Conservation (phyloP, 2,113 vertebrate genomes). For the Donacobius atricapilla region DNA sequence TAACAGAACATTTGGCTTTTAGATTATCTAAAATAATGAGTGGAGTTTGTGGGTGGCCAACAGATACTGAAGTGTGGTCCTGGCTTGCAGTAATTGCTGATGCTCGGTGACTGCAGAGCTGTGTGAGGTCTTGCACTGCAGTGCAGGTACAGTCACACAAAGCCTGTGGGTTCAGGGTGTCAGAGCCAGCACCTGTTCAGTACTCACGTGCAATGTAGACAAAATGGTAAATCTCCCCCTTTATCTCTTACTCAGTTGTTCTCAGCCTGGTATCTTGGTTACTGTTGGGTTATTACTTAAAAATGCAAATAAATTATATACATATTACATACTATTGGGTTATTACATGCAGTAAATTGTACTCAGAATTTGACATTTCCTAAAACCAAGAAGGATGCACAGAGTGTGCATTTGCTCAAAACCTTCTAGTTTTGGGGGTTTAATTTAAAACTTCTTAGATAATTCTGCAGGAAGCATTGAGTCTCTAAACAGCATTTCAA, state of each 20-base stretch:
- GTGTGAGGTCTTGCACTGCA: neutral
- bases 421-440: neutral
- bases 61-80: neutral
- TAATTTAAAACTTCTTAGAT: neutral
- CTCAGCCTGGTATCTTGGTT: neutral
- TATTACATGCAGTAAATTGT: neutral
- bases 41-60: neutral
- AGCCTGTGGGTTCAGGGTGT: neutral
- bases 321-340: neutral
- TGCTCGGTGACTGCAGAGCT: neutral
- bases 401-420: rapidly evolving
- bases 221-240: neutral
- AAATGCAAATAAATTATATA: neutral
- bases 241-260: neutral
- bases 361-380: neutral
- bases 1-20: neutral
- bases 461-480: neutral
- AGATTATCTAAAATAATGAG: neutral
- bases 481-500: neutral
- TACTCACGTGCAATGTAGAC: neutral
- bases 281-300: neutral
- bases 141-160: neutral
- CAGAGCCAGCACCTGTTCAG: neutral
- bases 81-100: neutral
- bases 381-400: neutral